These are phyloP conservation scores for Chromis chromis DNA, from an alignment of 2,797 vertebrate genomes.

Conservation along the genomic window DNA sequence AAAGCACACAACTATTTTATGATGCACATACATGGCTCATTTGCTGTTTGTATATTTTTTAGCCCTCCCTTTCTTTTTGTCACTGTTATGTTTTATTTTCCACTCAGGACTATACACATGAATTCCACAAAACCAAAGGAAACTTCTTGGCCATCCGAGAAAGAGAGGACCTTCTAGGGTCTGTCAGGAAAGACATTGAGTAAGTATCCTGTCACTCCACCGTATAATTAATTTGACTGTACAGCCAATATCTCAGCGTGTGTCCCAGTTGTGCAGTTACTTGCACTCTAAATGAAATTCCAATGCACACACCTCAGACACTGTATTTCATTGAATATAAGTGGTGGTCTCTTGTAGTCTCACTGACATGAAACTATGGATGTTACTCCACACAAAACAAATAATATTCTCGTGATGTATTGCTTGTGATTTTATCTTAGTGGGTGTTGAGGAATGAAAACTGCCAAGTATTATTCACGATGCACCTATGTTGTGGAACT, in stretches of 20 bases:
- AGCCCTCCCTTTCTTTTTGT: background rate
- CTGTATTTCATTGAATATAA: too few species aligned
- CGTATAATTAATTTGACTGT: background rate
- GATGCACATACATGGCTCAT: background rate
- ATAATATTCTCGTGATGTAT: background rate
- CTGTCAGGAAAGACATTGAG: conserved; percentile 98
- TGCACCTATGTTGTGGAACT: conserved; percentile 9
- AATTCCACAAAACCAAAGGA: conserved; percentile 99
- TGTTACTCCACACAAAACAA: background rate
- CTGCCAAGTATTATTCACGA: conserved; percentile 11
- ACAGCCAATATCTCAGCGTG: background rate
- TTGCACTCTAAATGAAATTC: background rate
- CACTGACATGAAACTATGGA: background rate
- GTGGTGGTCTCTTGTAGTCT: too few species aligned
- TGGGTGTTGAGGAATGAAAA: conserved; percentile 7
- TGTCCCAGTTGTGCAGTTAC: background rate
- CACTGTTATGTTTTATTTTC: conserved; percentile 17
- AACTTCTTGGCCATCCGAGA: conserved; percentile 96
- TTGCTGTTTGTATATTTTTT: conserved; percentile 13
- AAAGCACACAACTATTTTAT: background rate
- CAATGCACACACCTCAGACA: background rate
- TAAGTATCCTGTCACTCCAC: conserved; percentile 82
- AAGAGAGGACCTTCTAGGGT: conserved; percentile 96
- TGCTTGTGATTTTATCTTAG: conserved; percentile 21
- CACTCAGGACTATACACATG: conserved; percentile 95